phyloP scores from a whole-genome alignment of 2,113 vertebrate species.

The Psittacus erithacus region DNA sequence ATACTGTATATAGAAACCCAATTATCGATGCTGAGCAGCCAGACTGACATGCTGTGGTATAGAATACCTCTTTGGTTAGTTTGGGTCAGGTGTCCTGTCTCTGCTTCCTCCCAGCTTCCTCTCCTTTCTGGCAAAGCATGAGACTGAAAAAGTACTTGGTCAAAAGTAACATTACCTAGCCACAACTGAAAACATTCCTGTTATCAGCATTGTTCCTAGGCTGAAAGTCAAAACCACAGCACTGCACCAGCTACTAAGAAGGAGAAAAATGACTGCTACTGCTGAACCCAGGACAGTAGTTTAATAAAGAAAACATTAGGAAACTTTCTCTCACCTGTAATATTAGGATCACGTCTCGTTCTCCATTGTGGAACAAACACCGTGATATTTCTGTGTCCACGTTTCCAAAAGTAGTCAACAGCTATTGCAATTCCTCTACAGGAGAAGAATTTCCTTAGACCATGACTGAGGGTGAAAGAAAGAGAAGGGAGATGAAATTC shows the following conservation, averaged over 20 bases:
- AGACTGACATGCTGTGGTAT: not conserved
- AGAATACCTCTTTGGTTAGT: not conserved
- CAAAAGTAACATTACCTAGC: not conserved
- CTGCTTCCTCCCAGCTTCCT: too few relatives aligned
- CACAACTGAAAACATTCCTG: not conserved
- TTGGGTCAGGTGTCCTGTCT: not conserved
- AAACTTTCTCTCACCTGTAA: conserved; percentile 82
- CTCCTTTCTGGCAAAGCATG: too few relatives aligned
- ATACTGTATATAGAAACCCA: not conserved
- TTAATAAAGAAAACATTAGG: not conserved
- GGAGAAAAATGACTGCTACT: not conserved
- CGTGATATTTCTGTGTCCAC: conserved; percentile 93
- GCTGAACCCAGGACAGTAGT: not conserved
- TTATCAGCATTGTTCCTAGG: not conserved
- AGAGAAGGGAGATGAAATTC: not conserved
- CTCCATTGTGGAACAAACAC: conserved; percentile 98
- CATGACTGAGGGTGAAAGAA: conserved; percentile 79
- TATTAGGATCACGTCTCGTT: conserved; percentile 86
- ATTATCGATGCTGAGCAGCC: not conserved
- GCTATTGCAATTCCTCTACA: conserved; percentile 96
- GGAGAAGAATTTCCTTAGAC: conserved; percentile 91
- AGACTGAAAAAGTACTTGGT: too few relatives aligned
- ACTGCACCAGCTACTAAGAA: not conserved
- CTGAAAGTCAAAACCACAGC: not conserved
- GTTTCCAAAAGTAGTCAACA: conserved; percentile 94